A percentile compares a stretch with the other conserved stretches of the same genome.
Evolutionary conservation across 2,888 invertebrate genomes (phyloP).

Genomic region (Hermaeophaga mercurialis): DNA sequence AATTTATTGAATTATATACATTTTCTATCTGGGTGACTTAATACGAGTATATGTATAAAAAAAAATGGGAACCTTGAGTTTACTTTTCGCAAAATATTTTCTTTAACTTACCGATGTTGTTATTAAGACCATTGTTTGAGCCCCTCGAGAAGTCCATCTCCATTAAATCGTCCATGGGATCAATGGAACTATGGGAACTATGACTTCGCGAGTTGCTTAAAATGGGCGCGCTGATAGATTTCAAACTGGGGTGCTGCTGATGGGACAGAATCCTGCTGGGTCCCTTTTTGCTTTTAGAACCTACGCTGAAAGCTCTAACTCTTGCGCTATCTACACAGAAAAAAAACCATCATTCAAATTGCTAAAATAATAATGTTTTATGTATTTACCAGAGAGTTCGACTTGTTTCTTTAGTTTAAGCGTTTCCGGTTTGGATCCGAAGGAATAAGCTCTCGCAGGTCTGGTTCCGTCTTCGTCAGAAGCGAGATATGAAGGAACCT

Average conservation of each 20-base stretch:
- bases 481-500: slow-evolving; percentile 75
- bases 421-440: slow-evolving; percentile 78
- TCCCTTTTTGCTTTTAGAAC: slow-evolving; percentile 66
- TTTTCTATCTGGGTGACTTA: too few relatives aligned
- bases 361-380: neutral
- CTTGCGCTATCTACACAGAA: slow-evolving; percentile 59
- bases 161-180: slow-evolving; percentile 78
- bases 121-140: slow-evolving; percentile 52
- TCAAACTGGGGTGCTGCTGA: slow-evolving; percentile 54
- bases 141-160: slow-evolving; percentile 72
- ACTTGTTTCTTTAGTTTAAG: slow-evolving; percentile 39
- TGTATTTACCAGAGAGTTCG: slow-evolving; percentile 55
- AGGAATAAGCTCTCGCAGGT: slow-evolving; percentile 82
- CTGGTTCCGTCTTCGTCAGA: slow-evolving; percentile 62
- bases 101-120: too few relatives aligned
- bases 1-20: too few relatives aligned
- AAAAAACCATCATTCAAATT: too few relatives aligned
- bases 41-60: too few relatives aligned
- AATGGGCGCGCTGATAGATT: slow-evolving; percentile 72
- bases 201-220: slow-evolving; percentile 57
- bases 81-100: too few relatives aligned
- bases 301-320: slow-evolving; percentile 79
- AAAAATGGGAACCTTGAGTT: too few relatives aligned
- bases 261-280: slow-evolving; percentile 46
- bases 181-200: slow-evolving; percentile 60